phyloP scores from a whole-genome alignment of 35 echinoderm and acorn worm genomes.

The Apostichopus californicus region DNA sequence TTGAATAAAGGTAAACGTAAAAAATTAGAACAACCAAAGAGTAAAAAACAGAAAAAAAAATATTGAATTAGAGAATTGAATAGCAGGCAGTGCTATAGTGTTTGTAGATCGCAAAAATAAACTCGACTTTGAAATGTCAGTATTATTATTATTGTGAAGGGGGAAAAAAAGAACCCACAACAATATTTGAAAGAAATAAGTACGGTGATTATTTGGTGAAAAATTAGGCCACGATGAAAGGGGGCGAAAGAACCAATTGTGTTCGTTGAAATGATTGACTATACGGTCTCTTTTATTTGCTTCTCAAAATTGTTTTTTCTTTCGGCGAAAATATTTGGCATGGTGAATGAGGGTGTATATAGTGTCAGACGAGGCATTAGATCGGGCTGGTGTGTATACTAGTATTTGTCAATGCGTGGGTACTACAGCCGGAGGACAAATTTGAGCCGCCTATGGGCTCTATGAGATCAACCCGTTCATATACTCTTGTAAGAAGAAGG shows the following conservation, averaged over 20 bases:
- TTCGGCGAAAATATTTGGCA: slow-evolving; percentile 44
- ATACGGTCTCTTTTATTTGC: slow-evolving; percentile 16
- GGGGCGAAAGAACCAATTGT: slow-evolving; percentile 8
- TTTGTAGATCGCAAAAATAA: slow-evolving; percentile 15
- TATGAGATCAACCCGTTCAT: background rate
- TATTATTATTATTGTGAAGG: background rate
- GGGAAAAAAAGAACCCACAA: background rate
- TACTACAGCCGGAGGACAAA: background rate
- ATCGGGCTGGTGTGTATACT: background rate
- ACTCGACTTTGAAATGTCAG: slow-evolving; percentile 35
- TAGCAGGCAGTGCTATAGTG: background rate
- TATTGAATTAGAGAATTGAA: slow-evolving; percentile 44
- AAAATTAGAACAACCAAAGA: too few relatives aligned
- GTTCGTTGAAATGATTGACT: slow-evolving; percentile 5
- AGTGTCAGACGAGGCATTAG: background rate
- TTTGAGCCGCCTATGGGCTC: background rate
- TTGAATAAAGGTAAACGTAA: background rate
- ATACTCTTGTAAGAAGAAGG: background rate
- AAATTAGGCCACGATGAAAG: slow-evolving; percentile 15
- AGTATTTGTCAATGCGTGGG: background rate
- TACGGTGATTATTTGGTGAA: background rate
- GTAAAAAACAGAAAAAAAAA: background rate
- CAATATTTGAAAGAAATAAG: background rate
- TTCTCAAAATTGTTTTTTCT: slow-evolving; percentile 48
- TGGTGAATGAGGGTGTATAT: background rate